Percentiles rank a stretch among this genome's conserved stretches.
Conservation (phyloP, 2,888 invertebrate species). For the Melolontha melolontha region DNA sequence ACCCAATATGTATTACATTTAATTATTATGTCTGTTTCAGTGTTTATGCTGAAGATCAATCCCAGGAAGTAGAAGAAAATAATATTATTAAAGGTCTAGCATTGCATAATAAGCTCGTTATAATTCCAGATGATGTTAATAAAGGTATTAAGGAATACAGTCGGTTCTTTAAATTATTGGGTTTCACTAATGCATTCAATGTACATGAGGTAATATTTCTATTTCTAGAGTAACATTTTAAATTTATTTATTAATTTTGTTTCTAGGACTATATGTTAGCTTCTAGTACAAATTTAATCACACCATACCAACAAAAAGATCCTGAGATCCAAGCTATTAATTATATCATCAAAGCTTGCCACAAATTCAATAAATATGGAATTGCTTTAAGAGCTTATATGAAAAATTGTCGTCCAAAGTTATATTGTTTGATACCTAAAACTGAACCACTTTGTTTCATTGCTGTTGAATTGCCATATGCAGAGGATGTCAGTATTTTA, state of each 20-base stretch:
- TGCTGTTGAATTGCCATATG: conserved; percentile 37
- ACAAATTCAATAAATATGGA: conserved; percentile 24
- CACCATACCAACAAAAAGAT: conserved; percentile 3
- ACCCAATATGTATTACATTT: neutral
- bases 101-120: conserved; percentile 34
- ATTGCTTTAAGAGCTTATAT: conserved; percentile 38
- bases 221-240: neutral
- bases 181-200: conserved; percentile 37
- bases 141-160: conserved; percentile 32
- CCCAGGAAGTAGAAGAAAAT: neutral
- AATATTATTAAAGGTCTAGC: conserved; percentile 26
- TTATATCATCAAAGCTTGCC: conserved; percentile 34
- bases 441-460: conserved; percentile 27
- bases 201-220: conserved; percentile 21
- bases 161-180: conserved; percentile 39
- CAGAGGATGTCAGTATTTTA: conserved; percentile 25
- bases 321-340: conserved; percentile 19
- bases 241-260: neutral
- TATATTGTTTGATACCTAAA: conserved; percentile 37
- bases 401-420: conserved; percentile 35
- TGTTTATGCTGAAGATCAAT: conserved; percentile 37
- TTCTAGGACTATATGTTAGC: conserved; percentile 26
- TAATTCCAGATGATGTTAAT: conserved; percentile 30
- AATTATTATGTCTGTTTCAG: conserved; percentile 1
- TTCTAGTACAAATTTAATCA: conserved; percentile 22